These are phyloP conservation scores for Cataglyphis altisquamis DNA, from an alignment of 2,888 invertebrate species.

Conservation along the genomic window DNA sequence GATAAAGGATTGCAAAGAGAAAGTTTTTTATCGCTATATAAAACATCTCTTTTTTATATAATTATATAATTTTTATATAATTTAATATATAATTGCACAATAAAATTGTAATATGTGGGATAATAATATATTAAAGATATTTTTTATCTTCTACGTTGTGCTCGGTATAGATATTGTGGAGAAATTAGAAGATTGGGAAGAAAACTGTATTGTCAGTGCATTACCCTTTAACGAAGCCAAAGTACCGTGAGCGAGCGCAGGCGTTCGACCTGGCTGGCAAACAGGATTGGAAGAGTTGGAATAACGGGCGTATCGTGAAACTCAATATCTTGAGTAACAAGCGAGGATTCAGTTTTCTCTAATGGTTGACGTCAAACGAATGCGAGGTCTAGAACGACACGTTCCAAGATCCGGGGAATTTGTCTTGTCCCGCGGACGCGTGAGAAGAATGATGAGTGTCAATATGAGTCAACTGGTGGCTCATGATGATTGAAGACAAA, in stretches of 20 bases:
- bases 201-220: conserved; percentile 31
- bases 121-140: not conserved
- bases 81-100: not conserved
- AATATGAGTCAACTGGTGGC: conserved; percentile 28
- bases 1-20: not conserved
- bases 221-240: conserved; percentile 62
- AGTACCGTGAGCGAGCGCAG: conserved; percentile 51
- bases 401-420: conserved; percentile 48
- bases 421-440: conserved; percentile 35
- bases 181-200: conserved; percentile 61
- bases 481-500: conserved; percentile 2
- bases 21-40: not conserved
- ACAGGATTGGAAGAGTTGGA: conserved; percentile 67
- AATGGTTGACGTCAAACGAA: conserved; percentile 43
- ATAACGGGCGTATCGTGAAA: conserved; percentile 69
- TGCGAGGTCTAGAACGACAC: conserved; percentile 24
- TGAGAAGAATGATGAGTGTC: conserved; percentile 41
- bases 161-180: conserved; percentile 28
- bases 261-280: conserved; percentile 56
- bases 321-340: conserved; percentile 72
- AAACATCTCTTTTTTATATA: not conserved
- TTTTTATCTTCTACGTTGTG: not conserved
- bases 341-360: conserved; percentile 64
- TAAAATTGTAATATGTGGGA: not conserved
- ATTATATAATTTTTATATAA: not conserved